Conservation (phyloP, 2,888 invertebrate species). For the Alsophila aescularia region DNA sequence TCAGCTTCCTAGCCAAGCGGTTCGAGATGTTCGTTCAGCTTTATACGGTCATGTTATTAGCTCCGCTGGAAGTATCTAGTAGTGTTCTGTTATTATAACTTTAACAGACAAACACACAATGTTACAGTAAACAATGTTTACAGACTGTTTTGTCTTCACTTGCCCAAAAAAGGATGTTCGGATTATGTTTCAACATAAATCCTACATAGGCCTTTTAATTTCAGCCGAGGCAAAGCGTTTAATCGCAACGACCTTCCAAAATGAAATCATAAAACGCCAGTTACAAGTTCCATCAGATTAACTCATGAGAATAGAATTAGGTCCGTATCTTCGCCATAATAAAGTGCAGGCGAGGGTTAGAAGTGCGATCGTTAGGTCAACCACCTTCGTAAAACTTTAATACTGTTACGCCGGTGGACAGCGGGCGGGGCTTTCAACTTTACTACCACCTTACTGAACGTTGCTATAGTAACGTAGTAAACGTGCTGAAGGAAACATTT, state of each 20-base stretch:
- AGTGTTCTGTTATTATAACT: no score
- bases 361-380: conserved; percentile 29
- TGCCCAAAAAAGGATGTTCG: not conserved
- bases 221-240: not conserved
- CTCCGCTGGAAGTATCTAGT: no score
- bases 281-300: conserved; percentile 20
- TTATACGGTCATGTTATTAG: no score
- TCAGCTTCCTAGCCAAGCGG: no score
- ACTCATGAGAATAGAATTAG: conserved; percentile 11
- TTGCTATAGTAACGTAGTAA: conserved; percentile 1
- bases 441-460: not conserved
- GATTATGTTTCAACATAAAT: not conserved
- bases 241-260: not conserved
- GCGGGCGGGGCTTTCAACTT: conserved; percentile 17
- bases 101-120: no score
- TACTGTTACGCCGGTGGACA: not conserved
- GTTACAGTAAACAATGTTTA: no score
- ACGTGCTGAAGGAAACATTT: conserved; percentile 13
- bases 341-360: conserved; percentile 21
- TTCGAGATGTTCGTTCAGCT: no score
- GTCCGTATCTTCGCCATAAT: conserved; percentile 13
- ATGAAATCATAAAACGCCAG: conserved; percentile 21
- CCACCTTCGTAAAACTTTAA: conserved; percentile 28
- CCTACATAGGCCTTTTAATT: not conserved
- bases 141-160: not conserved